Evolutionary conservation across 2,797 vertebrate genomes (phyloP).

Genomic region (Muscicapa comitata): DNA sequence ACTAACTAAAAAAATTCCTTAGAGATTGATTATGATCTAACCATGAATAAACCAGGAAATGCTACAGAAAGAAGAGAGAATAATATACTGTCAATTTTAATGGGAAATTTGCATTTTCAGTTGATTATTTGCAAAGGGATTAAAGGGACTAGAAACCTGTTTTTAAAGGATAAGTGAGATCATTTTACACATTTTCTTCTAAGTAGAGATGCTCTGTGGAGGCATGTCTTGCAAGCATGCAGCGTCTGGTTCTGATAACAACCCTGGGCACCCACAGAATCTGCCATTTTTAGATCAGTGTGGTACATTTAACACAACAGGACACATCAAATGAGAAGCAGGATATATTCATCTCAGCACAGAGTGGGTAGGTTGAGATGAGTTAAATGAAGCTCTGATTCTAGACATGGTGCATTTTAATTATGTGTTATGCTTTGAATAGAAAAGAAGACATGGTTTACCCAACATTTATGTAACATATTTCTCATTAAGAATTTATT

Average conservation of each 20-base stretch:
- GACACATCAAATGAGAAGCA: not conserved
- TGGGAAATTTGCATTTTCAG: not conserved
- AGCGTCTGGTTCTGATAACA: not conserved
- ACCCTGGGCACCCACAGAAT: not conserved
- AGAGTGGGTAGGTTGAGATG: not conserved
- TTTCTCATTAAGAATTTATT: constrained; percentile 9
- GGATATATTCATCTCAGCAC: not conserved
- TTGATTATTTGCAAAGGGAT: not conserved
- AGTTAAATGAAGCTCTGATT: constrained; percentile 8
- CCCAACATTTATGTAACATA: not conserved
- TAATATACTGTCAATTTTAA: not conserved
- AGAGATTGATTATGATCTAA: not conserved
- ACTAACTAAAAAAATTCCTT: not conserved
- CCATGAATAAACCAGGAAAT: not conserved
- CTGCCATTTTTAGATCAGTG: not conserved
- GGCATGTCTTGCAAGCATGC: not conserved
- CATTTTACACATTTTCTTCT: not conserved
- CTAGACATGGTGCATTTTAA: not conserved
- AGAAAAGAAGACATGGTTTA: not conserved
- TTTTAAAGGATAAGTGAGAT: not conserved
- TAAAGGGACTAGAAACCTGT: not conserved
- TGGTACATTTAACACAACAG: not conserved
- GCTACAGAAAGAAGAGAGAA: not conserved
- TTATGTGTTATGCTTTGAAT: not conserved
- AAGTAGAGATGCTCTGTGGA: not conserved